These are phyloP conservation scores for Mythimna pallens DNA, from an alignment of 2,888 invertebrate species.

Conservation along the genomic window DNA sequence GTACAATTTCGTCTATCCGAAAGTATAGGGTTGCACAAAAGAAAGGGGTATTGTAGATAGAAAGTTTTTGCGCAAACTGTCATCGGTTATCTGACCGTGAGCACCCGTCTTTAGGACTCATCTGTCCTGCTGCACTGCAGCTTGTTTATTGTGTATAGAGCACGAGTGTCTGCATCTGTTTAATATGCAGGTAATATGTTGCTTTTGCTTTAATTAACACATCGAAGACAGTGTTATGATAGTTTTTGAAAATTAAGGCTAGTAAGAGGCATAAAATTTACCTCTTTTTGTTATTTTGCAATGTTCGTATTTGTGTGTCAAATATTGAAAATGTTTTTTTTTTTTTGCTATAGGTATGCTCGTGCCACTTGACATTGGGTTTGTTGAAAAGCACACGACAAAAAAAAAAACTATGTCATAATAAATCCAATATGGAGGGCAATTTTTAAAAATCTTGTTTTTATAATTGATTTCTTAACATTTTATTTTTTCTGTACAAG, in stretches of 20 bases:
- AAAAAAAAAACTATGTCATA: too few relatives aligned
- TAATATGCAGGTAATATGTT: neutral
- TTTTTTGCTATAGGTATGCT: too few relatives aligned
- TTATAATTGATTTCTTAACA: too few relatives aligned
- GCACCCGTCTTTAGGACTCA: slow-evolving; percentile 53
- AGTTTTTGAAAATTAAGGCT: neutral
- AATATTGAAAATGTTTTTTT: too few relatives aligned
- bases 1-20: slow-evolving; percentile 54
- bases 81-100: slow-evolving; percentile 69
- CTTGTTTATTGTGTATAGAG: slow-evolving; percentile 71
- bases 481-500: too few relatives aligned
- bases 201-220: slow-evolving; percentile 28
- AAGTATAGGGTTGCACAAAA: slow-evolving; percentile 78
- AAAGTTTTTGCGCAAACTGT: slow-evolving; percentile 76
- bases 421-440: too few relatives aligned
- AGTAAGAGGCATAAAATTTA: neutral
- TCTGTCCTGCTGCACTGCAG: slow-evolving; percentile 74
- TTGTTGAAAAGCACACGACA: too few relatives aligned
- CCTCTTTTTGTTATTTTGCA: too few relatives aligned
- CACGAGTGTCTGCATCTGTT: slow-evolving; percentile 57
- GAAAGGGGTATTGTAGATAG: slow-evolving; percentile 77
- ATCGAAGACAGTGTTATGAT: neutral
- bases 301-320: too few relatives aligned
- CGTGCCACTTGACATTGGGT: too few relatives aligned
- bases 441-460: too few relatives aligned